Evolutionary conservation across 2,113 vertebrate genomes (phyloP), one percentile per base, ranked within the genome.

Genomic region (Alexandromys fortis): DNA sequence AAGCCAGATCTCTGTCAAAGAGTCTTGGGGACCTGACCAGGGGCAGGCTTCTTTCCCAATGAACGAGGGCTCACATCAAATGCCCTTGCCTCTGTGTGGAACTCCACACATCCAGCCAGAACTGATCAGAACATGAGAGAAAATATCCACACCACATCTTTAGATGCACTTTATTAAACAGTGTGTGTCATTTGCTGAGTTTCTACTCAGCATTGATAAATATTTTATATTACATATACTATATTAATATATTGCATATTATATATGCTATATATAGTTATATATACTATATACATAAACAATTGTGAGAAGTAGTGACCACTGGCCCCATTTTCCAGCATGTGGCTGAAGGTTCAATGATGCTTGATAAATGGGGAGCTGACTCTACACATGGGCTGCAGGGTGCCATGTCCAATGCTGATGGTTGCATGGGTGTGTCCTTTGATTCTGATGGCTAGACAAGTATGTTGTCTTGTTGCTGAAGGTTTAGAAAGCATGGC

Each of bases 341-440:
- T 49, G 21, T 63, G 49, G 67, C 52, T 24, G n/a, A 58, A 17
- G 75, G 75, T 47, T 90, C 55, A 83, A 28, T 42, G 86, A 45
- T 10, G 65, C 3, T 5, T 58, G 89, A 42, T 86, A 42, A 82
- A 3, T 0, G 14, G 58, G 28, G n/a, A 14, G 19, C 82, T 76
- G 55, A 55, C 70, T 83, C 58, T 30, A 63, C n/a, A 14, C 22
- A 49, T 58, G 22, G 13, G 19, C 45, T 67, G 4, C 16, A 45
- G 52, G 47, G 19, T 22, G 30, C 26, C 17, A 12, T 0, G 2
- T 4, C 6, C 0, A 4, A 12, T 0, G 6, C 1, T 81, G 38
- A 55, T n/a, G 55, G 49, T 10, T 78, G 68, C 58, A 35, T 5
- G 21, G 61, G 28, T 13, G 28, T 47, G 61, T 9, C 14, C 72